Evolutionary conservation across 2,888 invertebrate genomes (phyloP), one percentile per base, ranked within the genome.

Genomic region (Eutolmus rufibarbis): DNA sequence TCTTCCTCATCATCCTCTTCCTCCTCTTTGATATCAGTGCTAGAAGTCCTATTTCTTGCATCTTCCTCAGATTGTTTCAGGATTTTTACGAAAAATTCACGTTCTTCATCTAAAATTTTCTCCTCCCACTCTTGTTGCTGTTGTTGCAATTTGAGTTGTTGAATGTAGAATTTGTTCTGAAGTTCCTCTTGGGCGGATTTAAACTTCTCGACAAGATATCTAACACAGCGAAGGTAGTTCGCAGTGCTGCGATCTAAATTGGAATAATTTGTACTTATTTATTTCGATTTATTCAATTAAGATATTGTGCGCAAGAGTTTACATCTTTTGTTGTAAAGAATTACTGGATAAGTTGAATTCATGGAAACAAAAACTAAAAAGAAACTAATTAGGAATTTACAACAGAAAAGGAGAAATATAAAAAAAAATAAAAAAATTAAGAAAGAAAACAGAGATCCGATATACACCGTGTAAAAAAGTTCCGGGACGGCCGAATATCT

Each of bases 91-190:
- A 87, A 84, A 40, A 57, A 87, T 82, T 87, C 87, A 23, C 87
- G 82, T 28, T 87, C 87, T 19, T 77, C 77, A 37, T 87, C 84
- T 28, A 87, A 43, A 56, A 84, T 87, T 56, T 76, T 84, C 56
- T 87, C 87, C 34, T 87, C 87, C 87, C 87, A 87, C 76, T 87
- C 87, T 43, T 87, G 87, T 46, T 87, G 87, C 19, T 87, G 87
- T 28, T 57, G 84, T 19, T 84, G 82, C 12, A 87, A 28, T 87
- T 56, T 56, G 23, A 57, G 28, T 77, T 87, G 87, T 5, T 87
- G 82, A 5, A n/a, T 12, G n/a, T 76, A 77, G 31, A 87, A 87
- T 77, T 84, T 76, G 2, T 57, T 76, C 40, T 87, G 87, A 23
- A 87, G 56, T 40, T 87, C 87, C 7, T 77, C 74, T 16, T 87